Base-by-base conservation (phyloP, 2,113 vertebrate genomes). In the Microtus ochrogaster region DNA sequence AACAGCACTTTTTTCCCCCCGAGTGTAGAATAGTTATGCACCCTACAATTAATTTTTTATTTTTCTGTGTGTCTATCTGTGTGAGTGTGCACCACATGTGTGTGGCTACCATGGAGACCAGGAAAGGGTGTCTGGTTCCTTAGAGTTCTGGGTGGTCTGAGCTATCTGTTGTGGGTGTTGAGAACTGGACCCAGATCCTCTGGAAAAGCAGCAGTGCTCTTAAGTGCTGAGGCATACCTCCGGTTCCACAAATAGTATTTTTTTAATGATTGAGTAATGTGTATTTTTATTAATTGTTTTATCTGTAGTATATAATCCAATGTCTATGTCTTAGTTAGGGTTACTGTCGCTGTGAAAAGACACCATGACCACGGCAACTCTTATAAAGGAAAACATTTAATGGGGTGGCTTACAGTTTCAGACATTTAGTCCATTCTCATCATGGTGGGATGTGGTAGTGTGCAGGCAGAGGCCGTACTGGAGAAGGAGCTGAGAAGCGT, bases 1-100 rank as follows among this genome's bases (percentile, higher is more conserved):
- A 52, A 39, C 77, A 91, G 24, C 30, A n/a, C 78, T 92, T 93
- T 93, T 88, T 89, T 87, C 81, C 73, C 58, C 58, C 36, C 47
- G 58, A 85, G 14, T 84, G 19, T 95, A 61, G 58, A 89, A 90
- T 86, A 95, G 76, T 79, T 89, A 24, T 76, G n/a, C 8, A 39
- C 58, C 11, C 81, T 79, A 82, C 26, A 91, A 36, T 70, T 79
- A 70, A 55, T 73, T 39, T 49, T 88, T 11, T 72, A 55, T 39
- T 52, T 55, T 55, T 26, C 30, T 12, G n/a, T 88, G 22, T 52
- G 30, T 85, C 63, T 86, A 7, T 86, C 3, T 52, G 30, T 39
- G 10, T 14, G 16, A 13, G 30, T 22, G 47, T 68, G 13, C 1
- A 0, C 28, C 30, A 49, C 28, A 13, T 22, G 9, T 21, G 39